Evolutionary conservation across 2,888 invertebrate genomes (phyloP).

Genomic region (Andrena camellia): DNA sequence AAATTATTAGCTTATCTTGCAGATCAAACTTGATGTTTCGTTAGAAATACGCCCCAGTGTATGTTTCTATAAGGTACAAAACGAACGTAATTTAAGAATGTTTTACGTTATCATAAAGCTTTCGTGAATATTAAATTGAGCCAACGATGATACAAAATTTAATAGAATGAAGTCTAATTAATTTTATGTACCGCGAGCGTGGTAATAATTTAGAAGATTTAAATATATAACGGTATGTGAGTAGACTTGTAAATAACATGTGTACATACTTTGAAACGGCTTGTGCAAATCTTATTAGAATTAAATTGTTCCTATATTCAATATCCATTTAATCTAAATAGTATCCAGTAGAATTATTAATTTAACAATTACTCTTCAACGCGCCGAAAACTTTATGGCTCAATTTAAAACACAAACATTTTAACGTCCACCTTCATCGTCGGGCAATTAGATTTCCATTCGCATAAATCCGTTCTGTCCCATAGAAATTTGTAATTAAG

Average conservation of each 20-base stretch:
- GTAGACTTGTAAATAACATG: slow-evolving; percentile 43
- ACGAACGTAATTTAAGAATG: slow-evolving; percentile 34
- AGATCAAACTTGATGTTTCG: slow-evolving; percentile 27
- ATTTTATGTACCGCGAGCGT: slow-evolving; percentile 24
- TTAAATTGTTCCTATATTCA: neutral
- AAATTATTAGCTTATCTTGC: neutral
- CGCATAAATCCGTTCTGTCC: neutral
- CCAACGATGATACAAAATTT: slow-evolving; percentile 7
- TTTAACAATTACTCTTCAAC: neutral
- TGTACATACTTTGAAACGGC: slow-evolving; percentile 26
- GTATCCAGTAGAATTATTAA: neutral
- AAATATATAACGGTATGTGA: slow-evolving; percentile 27
- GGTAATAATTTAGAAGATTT: slow-evolving; percentile 21
- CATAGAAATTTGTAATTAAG: neutral
- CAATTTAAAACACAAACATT: slow-evolving; percentile 36
- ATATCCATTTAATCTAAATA: neutral
- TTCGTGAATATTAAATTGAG: slow-evolving; percentile 29
- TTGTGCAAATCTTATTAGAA: slow-evolving; percentile 47
- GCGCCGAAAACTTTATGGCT: slow-evolving; percentile 41
- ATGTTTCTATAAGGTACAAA: slow-evolving; percentile 9
- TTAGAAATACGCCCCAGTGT: neutral
- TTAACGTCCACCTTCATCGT: slow-evolving; percentile 10
- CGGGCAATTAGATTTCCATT: neutral
- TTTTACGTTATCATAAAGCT: slow-evolving; percentile 15
- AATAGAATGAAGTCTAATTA: neutral